Conservation (phyloP, 1,140 invertebrate species). For the Saccostrea cuccullata region DNA sequence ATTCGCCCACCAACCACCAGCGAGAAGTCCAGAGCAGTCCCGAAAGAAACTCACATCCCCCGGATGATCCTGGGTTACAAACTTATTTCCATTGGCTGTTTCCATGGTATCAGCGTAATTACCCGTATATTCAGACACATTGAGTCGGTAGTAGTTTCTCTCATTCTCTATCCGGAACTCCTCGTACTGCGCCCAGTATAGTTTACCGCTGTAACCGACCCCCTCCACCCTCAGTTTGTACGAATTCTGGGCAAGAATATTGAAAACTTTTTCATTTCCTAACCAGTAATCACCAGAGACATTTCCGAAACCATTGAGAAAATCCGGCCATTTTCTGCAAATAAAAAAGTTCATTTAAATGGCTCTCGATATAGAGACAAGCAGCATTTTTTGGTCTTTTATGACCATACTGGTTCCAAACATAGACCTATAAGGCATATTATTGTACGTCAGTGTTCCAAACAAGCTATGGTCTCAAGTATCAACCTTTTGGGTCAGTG, state of each 20-base stretch:
- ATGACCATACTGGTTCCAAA: too few relatives aligned
- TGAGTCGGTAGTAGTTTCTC: neutral
- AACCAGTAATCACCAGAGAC: conserved; percentile 31
- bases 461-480: too few relatives aligned
- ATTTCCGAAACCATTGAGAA: conserved; percentile 38
- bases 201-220: neutral
- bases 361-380: too few relatives aligned
- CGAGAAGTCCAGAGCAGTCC: neutral
- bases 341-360: too few relatives aligned
- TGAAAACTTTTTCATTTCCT: conserved; percentile 32
- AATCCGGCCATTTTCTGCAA: conserved; percentile 42
- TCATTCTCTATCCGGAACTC: neutral
- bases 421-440: too few relatives aligned
- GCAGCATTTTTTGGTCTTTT: too few relatives aligned
- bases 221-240: conserved; percentile 16
- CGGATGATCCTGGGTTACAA: neutral
- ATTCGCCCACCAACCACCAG: conserved; percentile 20
- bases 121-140: conserved; percentile 1
- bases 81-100: conserved; percentile 15
- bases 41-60: neutral
- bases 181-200: conserved; percentile 15
- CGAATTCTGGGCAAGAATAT: neutral
- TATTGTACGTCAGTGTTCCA: too few relatives aligned
- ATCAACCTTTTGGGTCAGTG: too few relatives aligned
- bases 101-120: neutral